Evolutionary conservation across 1,140 invertebrate genomes (phyloP), one percentile per base, ranked within the genome.

Genomic region (Caenorhabditis tropicalis): DNA sequence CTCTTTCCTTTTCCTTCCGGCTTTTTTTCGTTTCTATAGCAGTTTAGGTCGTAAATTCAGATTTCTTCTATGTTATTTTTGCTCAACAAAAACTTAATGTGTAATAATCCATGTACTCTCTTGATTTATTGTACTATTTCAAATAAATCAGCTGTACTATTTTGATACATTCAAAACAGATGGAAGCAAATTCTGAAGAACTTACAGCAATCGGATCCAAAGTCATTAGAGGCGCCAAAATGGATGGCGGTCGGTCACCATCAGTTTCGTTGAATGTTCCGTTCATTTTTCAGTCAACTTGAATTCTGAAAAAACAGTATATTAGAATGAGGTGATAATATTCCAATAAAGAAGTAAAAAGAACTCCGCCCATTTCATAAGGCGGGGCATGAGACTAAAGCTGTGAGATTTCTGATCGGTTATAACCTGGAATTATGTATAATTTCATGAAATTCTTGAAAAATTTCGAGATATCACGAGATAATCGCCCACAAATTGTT

Each of bases 231-330:
- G 65, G 65, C 7, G 65, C 65, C 21, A 74, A 24, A 36, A 65
- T 36, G n/a, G 21, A 43, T 43, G 65, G 21, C 27, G 65, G 36
- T 21, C 36, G 21, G 24, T n/a, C 65, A 74, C 43, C 65, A 19
- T 74, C 65, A 21, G 65, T 74, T 24, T 74, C 65, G n/a, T 74
- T 74, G 36, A 43, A 74, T 10, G n/a, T 65, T 65, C 31, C 24
- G 15, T 65, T 65, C 58, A 65, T 65, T 65, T n/a, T n/a, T n/a
- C n/a, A n/a, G 33, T 19, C 24, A 65, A 15, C n/a, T 24, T 21
- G n/a, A 29, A 19, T 19, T n/a, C 48, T 46, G 48, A 51, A 16
- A n/a, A 51, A 51, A 16, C n/a, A 19, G 15, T 5, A n/a, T 19
- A 1, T 3, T 5, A 56, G 29, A 27, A 24, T 56, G 21, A 56